Conservation (phyloP, 2,888 invertebrate species). For the Parnassius apollo region DNA sequence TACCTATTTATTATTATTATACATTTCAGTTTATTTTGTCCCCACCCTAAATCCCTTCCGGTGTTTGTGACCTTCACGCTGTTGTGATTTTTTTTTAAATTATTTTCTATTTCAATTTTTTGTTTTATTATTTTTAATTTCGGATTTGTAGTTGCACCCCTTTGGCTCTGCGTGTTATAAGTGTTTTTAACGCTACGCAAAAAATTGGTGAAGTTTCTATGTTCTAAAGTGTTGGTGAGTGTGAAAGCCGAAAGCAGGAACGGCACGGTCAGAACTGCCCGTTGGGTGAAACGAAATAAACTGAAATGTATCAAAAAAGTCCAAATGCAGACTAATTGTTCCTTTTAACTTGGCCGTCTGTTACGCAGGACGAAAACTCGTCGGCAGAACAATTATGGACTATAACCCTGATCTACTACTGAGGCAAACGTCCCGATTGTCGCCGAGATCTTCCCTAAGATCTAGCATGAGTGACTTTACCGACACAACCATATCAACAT, state of each 20-base stretch:
- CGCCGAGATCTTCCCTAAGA: conserved; percentile 70
- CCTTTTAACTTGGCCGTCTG: conserved; percentile 43
- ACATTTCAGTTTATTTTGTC: conserved; percentile 80
- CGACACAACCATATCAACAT: conserved; percentile 75
- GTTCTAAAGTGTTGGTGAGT: conserved; percentile 68
- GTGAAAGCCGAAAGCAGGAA: conserved; percentile 19
- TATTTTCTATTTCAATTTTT: conserved; percentile 3
- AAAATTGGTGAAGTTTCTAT: conserved; percentile 51
- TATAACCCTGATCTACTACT: conserved; percentile 67
- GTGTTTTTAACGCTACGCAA: conserved; percentile 38
- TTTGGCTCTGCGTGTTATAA: conserved; percentile 28
- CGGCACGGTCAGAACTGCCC: conserved; percentile 20
- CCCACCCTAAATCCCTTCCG: conserved; percentile 50
- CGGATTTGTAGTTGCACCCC: conserved; percentile 26
- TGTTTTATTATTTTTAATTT: conserved; percentile 37
- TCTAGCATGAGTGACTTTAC: conserved; percentile 77
- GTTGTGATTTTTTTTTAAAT: conserved; percentile 40
- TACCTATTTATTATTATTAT: conserved; percentile 71
- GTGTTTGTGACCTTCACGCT: conserved; percentile 55
- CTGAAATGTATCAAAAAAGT: conserved; percentile 68
- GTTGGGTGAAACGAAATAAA: conserved; percentile 66
- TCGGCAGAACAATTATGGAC: conserved; percentile 71
- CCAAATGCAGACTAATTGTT: conserved; percentile 31
- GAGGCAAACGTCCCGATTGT: conserved; percentile 55
- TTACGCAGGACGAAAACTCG: conserved; percentile 65